Conservation (phyloP, 2,113 vertebrate species). For the Salvelinus sp. region DNA sequence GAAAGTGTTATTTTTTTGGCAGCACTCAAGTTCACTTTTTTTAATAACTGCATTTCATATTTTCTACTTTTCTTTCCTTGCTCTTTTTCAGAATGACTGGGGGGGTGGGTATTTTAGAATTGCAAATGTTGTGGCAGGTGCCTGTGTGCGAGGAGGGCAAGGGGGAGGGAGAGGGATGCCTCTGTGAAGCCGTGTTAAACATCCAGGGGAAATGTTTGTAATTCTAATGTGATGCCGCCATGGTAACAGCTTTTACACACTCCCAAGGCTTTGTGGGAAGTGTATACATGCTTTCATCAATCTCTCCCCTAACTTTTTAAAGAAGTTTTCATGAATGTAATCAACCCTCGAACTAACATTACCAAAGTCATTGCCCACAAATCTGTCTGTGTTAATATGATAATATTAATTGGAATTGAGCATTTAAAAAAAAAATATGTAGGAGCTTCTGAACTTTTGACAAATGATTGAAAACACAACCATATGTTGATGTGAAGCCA, state of each 20-base stretch:
- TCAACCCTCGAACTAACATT: conserved; percentile 48
- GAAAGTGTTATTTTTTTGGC: conserved; percentile 64
- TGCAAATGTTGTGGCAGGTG: conserved; percentile 75
- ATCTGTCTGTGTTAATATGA: conserved; percentile 62
- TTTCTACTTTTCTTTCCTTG: conserved; percentile 34
- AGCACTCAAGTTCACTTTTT: conserved; percentile 68
- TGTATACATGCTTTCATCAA: conserved; percentile 69
- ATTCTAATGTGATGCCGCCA: conserved; percentile 74
- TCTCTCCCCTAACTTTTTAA: conserved; percentile 62
- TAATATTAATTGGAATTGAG: conserved; percentile 44
- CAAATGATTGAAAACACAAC: too few relatives aligned
- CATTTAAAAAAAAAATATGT: conserved; percentile 43
- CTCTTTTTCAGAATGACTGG: too few relatives aligned
- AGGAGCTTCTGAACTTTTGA: conserved; percentile 10
- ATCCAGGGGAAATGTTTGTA: conserved; percentile 76
- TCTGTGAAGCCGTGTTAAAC: conserved; percentile 72
- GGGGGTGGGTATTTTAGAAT: conserved; percentile 64
- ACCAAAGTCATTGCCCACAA: conserved; percentile 66
- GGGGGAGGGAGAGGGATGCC: conserved; percentile 16
- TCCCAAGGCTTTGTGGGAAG: conserved; percentile 69
- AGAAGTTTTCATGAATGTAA: conserved; percentile 69
- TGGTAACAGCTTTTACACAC: conserved; percentile 71
- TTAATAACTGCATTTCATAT: conserved; percentile 68
- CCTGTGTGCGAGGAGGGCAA: conserved; percentile 52
- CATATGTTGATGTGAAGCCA: too few relatives aligned